Evolutionary conservation across 2,888 invertebrate species (phyloP).

Genomic region (Crioceris asparagi): DNA sequence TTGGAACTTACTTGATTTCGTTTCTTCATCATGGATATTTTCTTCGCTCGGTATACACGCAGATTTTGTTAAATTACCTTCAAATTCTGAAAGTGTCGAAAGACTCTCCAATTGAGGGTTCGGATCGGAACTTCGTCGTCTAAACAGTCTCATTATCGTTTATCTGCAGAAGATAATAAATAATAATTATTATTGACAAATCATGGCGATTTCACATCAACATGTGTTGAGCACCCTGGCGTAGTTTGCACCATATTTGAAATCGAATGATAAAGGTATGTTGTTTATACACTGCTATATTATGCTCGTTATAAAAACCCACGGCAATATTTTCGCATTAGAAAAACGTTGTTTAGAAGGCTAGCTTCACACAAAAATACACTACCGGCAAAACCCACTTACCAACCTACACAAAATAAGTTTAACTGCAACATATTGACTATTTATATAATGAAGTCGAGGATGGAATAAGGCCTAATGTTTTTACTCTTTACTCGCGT

Average conservation of each 20-base stretch:
- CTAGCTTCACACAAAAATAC: slow-evolving; percentile 14
- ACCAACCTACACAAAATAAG: slow-evolving; percentile 16
- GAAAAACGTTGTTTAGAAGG: slow-evolving; percentile 16
- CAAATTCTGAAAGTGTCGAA: slow-evolving; percentile 34
- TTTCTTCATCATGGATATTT: slow-evolving; percentile 13
- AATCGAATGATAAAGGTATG: too few species aligned
- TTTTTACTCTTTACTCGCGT: too few species aligned
- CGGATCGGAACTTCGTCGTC: slow-evolving; percentile 44
- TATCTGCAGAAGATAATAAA: slow-evolving; percentile 3
- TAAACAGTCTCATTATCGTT: slow-evolving; percentile 42
- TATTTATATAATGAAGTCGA: slow-evolving; percentile 13
- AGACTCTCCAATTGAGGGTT: slow-evolving; percentile 48
- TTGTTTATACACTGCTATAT: slow-evolving; percentile 12
- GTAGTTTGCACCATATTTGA: too few species aligned
- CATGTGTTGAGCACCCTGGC: too few species aligned
- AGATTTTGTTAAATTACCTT: slow-evolving; percentile 12
- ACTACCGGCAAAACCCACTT: slow-evolving; percentile 20
- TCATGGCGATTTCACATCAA: too few species aligned
- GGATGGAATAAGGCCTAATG: slow-evolving; percentile 11
- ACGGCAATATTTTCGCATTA: slow-evolving; percentile 16
- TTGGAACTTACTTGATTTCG: slow-evolving; percentile 22
- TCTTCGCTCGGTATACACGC: slow-evolving; percentile 16
- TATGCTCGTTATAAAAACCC: slow-evolving; percentile 15
- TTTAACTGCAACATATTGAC: slow-evolving; percentile 7
- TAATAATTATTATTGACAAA: too few species aligned